Percentiles rank a stretch among this genome's conserved stretches.
phyloP scores from a whole-genome alignment of 1,140 invertebrate genomes.

The Drosophila truncata region DNA sequence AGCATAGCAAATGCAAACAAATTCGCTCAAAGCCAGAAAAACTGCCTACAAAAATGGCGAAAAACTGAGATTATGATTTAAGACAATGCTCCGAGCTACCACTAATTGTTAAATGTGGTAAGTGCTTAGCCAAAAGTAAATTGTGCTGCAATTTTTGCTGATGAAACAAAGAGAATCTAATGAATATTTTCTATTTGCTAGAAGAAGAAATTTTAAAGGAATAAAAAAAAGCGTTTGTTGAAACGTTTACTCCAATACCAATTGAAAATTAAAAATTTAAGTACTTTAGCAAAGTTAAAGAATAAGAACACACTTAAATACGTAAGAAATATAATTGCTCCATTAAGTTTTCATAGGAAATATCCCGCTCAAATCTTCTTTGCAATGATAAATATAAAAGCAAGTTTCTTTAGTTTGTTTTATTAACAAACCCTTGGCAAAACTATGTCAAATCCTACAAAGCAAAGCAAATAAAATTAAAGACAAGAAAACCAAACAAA shows the following conservation, averaged over 20 bases:
- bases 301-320: neutral
- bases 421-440: neutral
- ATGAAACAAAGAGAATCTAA: neutral
- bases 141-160: too few species aligned
- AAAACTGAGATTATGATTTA: slow-evolving; percentile 50
- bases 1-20: slow-evolving; percentile 40
- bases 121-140: slow-evolving; percentile 15
- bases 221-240: neutral
- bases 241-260: neutral
- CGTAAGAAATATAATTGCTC: neutral
- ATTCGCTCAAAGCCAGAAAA: slow-evolving; percentile 15
- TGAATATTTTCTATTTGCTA: neutral
- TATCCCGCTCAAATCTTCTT: neutral
- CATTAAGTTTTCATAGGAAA: neutral
- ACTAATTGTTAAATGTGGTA: slow-evolving; percentile 70
- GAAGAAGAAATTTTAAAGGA: neutral
- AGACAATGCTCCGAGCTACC: slow-evolving; percentile 22
- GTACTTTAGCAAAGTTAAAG: neutral
- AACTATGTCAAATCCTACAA: neutral
- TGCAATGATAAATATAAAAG: neutral
- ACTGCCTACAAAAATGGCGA: slow-evolving; percentile 14
- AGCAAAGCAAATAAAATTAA: neutral
- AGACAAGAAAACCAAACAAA: neutral
- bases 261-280: neutral
- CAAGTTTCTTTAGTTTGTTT: neutral